Percentiles rank a stretch among this genome's conserved stretches.
Evolutionary conservation across 2,113 vertebrate genomes (phyloP).

Genomic region (Gnathonemus longibarbis): DNA sequence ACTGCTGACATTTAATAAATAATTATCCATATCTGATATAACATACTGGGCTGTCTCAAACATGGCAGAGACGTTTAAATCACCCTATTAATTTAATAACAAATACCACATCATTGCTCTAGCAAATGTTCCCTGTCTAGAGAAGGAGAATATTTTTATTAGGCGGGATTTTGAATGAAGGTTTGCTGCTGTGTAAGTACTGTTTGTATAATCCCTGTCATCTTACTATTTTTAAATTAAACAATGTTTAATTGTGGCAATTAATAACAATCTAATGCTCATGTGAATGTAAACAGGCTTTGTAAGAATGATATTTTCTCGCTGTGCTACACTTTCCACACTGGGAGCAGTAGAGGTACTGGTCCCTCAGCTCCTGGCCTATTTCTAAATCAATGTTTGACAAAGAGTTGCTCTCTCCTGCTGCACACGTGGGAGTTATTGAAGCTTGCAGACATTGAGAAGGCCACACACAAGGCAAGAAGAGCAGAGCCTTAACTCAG

Average conservation of each 20-base stretch:
- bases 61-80: not conserved
- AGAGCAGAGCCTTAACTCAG: constrained; percentile 32
- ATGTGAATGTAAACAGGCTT: constrained; percentile 21
- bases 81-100: not conserved
- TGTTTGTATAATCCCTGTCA: not conserved
- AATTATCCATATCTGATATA: not conserved
- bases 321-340: constrained; percentile 29
- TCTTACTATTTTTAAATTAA: not conserved
- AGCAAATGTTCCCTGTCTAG: not conserved
- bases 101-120: not conserved
- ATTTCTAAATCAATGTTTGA: constrained; percentile 60
- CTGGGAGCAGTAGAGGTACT: constrained; percentile 35
- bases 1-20: constrained; percentile 3
- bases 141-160: not conserved
- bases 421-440: constrained; percentile 44
- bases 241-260: not conserved
- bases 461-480: constrained; percentile 46
- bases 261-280: not conserved
- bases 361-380: constrained; percentile 52
- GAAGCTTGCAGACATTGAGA: constrained; percentile 35
- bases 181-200: not conserved
- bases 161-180: not conserved
- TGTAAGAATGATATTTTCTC: constrained; percentile 37
- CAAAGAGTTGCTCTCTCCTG: constrained; percentile 47
- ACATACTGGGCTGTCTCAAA: not conserved